Evolutionary conservation across 2,888 invertebrate genomes (phyloP), one percentile per base, ranked within the genome.

Genomic region (Spicauda simplicius): DNA sequence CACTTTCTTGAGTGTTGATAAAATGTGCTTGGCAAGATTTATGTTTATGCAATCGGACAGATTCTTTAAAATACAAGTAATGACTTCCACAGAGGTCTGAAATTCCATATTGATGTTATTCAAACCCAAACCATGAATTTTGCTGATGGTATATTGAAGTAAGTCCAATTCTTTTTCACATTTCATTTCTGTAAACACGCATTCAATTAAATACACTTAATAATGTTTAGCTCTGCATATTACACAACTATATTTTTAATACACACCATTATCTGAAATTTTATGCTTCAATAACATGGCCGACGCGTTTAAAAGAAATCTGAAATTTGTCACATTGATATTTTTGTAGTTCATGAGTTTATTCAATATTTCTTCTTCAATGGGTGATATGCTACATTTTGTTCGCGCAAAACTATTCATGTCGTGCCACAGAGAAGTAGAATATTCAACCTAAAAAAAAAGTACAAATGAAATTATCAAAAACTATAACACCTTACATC

Each of bases 371-470:
- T 78, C 71, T 3, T 76, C 68, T 18, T 76, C 71, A 19, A 77
- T 60, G 45, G 71, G 70, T 64, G 60, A 65, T 25, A 69, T 68
- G 33, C 71, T 71, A 45, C 80, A n/a, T 71, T 75, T 78, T 14
- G 61, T 20, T 41, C 75, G 66, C 10, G 79, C 71, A 45, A 69
- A 55, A 41, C 75, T 73, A 68, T 84, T 87, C 14, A 83, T 65
- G 16, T 59, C 77, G 63, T 80, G 74, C 90, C 91, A 91, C 0
- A 75, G 72, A 19, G 74, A 69, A 6, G 80, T 80, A 33, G 84
- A 73, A 25, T 72, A 69, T 66, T 81, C 74, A 10, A 78, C 70
- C 91, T 91, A 66, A 14, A 41, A 41, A 0, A 41, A 41, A 33
- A 25, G 3, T 33, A 33, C 33, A 33, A 4, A 33, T 33, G 6